phyloP scores from a whole-genome alignment of 2,113 vertebrate genomes.

The Gambusia holbrooki region DNA sequence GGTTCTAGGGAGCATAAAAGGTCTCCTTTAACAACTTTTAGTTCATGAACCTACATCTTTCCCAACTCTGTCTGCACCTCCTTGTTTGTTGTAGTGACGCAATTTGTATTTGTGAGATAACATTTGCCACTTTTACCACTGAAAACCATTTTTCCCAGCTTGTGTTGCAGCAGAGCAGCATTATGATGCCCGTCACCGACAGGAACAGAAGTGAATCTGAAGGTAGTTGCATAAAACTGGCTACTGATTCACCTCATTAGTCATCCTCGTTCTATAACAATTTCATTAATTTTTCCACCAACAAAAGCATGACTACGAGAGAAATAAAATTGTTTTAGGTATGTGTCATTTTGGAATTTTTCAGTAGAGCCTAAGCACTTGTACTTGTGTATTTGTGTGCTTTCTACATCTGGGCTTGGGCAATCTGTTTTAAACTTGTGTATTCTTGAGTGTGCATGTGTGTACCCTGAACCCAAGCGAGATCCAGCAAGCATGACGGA shows the following conservation, averaged over 20 bases:
- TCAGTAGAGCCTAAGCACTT: slow-evolving; percentile 1
- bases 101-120: too few relatives aligned
- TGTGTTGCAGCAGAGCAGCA: neutral
- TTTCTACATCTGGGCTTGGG: slow-evolving; percentile 14
- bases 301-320: neutral
- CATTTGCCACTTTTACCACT: too few relatives aligned
- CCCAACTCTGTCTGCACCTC: too few relatives aligned
- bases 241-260: neutral
- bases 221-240: neutral
- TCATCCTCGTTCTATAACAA: neutral
- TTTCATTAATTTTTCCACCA: neutral
- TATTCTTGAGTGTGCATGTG: slow-evolving; percentile 34
- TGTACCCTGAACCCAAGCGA: slow-evolving; percentile 68
- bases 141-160: too few relatives aligned
- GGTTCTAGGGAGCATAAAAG: too few relatives aligned
- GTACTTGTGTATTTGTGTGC: neutral
- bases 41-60: too few relatives aligned
- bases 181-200: neutral
- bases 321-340: neutral
- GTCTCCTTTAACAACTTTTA: too few relatives aligned
- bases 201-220: neutral
- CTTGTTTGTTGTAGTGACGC: too few relatives aligned
- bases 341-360: slow-evolving; percentile 8
- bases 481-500: slow-evolving; percentile 78
- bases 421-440: slow-evolving; percentile 20